Evolutionary conservation across 2,888 invertebrate species (phyloP).

Genomic region (Phasia obesa): DNA sequence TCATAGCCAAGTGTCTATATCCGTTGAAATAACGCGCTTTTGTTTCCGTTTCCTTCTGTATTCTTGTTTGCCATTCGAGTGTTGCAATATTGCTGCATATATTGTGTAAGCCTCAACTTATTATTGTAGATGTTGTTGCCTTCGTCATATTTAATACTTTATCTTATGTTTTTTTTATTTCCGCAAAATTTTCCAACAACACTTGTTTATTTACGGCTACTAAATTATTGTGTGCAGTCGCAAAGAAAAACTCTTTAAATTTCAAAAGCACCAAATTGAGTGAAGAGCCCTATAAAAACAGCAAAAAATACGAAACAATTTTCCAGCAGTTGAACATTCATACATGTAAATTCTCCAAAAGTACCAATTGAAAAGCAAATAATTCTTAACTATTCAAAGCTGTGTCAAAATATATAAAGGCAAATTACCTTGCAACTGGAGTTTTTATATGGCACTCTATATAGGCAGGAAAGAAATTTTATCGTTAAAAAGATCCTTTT

Average conservation of each 20-base stretch:
- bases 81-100: neutral
- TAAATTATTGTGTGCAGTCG: conserved; percentile 37
- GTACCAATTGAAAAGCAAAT: conserved; percentile 4
- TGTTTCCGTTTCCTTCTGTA: conserved; percentile 51
- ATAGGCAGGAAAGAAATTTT: too few relatives aligned
- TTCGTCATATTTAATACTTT: neutral
- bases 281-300: too few relatives aligned
- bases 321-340: neutral
- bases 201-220: conserved; percentile 12
- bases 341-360: neutral
- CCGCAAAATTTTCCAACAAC: conserved; percentile 44
- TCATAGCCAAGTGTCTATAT: conserved; percentile 55
- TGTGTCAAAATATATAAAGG: too few relatives aligned
- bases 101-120: neutral
- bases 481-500: too few relatives aligned
- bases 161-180: conserved; percentile 25
- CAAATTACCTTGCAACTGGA: too few relatives aligned
- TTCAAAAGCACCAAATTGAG: neutral
- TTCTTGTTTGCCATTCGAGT: conserved; percentile 19
- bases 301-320: conserved; percentile 14
- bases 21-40: conserved; percentile 57
- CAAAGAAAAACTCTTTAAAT: conserved; percentile 24
- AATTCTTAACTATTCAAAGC: neutral
- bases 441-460: too few relatives aligned
- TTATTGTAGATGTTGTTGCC: neutral